phyloP scores from a whole-genome alignment of 2,888 invertebrate genomes.

The Drosophila trichaetosa region DNA sequence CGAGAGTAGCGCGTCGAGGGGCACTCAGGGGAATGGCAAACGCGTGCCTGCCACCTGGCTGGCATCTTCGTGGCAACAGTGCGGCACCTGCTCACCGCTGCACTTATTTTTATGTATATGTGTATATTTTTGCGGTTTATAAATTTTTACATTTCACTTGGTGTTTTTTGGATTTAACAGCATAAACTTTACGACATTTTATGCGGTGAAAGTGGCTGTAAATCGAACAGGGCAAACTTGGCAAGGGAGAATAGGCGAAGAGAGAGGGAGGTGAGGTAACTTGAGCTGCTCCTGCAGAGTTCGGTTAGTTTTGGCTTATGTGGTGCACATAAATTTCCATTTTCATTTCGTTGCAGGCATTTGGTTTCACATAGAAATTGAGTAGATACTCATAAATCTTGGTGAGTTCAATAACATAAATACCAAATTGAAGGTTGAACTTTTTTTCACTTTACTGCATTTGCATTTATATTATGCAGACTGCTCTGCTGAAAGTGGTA shows the following conservation, averaged over 20 bases:
- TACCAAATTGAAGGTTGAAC: constrained; percentile 68
- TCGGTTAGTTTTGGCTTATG: constrained; percentile 51
- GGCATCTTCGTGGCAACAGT: constrained; percentile 50
- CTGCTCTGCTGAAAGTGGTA: constrained; percentile 30
- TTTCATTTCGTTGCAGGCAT: constrained; percentile 79
- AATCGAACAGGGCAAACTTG: constrained; percentile 40
- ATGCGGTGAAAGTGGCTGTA: constrained; percentile 76
- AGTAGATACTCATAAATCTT: constrained; percentile 78
- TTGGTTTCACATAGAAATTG: constrained; percentile 74
- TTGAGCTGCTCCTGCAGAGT: constrained; percentile 33
- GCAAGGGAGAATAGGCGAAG: not conserved
- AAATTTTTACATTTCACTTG: constrained; percentile 75
- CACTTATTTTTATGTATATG: constrained; percentile 59
- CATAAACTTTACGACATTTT: constrained; percentile 74
- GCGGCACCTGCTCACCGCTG: constrained; percentile 39
- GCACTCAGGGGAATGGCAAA: not conserved
- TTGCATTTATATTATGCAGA: constrained; percentile 57
- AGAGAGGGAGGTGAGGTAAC: not conserved
- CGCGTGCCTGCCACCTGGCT: constrained; percentile 44
- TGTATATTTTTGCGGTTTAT: constrained; percentile 72
- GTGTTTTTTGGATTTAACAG: constrained; percentile 55
- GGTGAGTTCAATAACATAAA: constrained; percentile 77
- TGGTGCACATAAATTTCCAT: constrained; percentile 75
- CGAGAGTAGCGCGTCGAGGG: not conserved
- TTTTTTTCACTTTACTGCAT: constrained; percentile 41